Conservation (phyloP, 64 coral and sea anemone genomes). For the Dendrophyllia cribrosa region DNA sequence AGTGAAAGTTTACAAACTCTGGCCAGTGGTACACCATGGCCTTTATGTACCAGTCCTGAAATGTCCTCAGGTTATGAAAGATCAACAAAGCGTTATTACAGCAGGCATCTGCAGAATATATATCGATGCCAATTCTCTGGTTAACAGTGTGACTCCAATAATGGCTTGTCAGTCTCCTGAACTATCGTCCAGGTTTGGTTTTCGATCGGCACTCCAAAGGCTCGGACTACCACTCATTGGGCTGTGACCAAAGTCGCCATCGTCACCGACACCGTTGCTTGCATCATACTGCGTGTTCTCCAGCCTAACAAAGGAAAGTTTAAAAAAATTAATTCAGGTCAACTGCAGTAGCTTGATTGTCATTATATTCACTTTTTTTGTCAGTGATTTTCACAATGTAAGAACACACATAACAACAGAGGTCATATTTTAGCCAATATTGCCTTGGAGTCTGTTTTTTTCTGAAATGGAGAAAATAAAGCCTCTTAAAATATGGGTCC, state of each 20-base stretch:
- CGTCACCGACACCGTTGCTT: constrained; percentile 88
- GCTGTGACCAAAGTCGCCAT: constrained; percentile 88
- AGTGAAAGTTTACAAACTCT: constrained; percentile 11
- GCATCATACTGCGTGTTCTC: constrained; percentile 97
- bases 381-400: too few relatives aligned
- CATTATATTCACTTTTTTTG: too few relatives aligned
- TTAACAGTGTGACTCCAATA: background rate
- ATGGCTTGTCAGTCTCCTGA: constrained; percentile 58
- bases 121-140: background rate
- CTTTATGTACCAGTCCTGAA: constrained; percentile 17
- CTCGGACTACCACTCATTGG: constrained; percentile 88
- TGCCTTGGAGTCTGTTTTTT: too few relatives aligned
- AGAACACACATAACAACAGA: too few relatives aligned
- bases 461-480: too few relatives aligned
- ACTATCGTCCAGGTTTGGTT: constrained; percentile 83
- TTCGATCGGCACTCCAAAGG: constrained; percentile 70
- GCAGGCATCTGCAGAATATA: constrained; percentile 1
- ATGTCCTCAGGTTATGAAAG: constrained; percentile 27
- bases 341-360: background rate
- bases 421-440: too few relatives aligned
- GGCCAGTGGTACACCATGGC: background rate
- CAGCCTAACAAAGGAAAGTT: constrained; percentile 65
- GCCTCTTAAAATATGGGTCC: too few relatives aligned
- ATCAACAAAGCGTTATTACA: background rate
- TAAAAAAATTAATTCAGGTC: constrained; percentile 34